Evolutionary conservation across 2,888 invertebrate genomes (phyloP).

Genomic region (Desoria tigrina): DNA sequence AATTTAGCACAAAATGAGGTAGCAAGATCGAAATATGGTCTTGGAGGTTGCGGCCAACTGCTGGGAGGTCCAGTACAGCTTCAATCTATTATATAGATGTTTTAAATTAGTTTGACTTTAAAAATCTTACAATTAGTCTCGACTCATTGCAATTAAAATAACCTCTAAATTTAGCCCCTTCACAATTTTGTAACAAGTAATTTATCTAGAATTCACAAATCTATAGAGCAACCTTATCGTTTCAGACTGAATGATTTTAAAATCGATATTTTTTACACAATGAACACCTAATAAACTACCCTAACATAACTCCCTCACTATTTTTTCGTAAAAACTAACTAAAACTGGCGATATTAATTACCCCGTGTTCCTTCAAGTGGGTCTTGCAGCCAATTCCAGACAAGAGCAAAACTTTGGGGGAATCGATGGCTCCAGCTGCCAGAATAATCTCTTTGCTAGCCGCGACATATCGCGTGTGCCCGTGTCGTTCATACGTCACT

Average conservation of each 20-base stretch:
- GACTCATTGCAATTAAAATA: too few species aligned
- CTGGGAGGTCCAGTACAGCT: slow-evolving; percentile 27
- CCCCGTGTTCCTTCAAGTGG: slow-evolving; percentile 21
- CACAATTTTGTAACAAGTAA: too few species aligned
- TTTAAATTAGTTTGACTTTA: too few species aligned
- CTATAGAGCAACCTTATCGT: too few species aligned
- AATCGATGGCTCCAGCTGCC: slow-evolving; percentile 18
- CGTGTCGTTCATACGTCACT: slow-evolving; percentile 37
- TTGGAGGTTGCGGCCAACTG: slow-evolving; percentile 30
- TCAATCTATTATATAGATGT: slow-evolving; percentile 16
- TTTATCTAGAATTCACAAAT: too few species aligned
- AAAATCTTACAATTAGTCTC: too few species aligned
- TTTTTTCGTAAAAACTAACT: neutral
- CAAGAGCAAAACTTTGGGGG: slow-evolving; percentile 22
- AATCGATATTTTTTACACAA: too few species aligned
- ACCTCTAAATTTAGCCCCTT: too few species aligned
- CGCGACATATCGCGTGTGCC: slow-evolving; percentile 16
- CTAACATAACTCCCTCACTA: neutral
- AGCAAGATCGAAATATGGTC: slow-evolving; percentile 25
- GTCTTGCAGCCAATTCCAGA: slow-evolving; percentile 28
- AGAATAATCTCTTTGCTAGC: slow-evolving; percentile 33
- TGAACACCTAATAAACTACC: neutral
- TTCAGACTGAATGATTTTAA: too few species aligned
- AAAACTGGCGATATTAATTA: too few species aligned
- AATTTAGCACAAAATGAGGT: slow-evolving; percentile 22